Base-by-base conservation (phyloP, 1,140 invertebrate genomes). In the Dinoponera quadriceps region DNA sequence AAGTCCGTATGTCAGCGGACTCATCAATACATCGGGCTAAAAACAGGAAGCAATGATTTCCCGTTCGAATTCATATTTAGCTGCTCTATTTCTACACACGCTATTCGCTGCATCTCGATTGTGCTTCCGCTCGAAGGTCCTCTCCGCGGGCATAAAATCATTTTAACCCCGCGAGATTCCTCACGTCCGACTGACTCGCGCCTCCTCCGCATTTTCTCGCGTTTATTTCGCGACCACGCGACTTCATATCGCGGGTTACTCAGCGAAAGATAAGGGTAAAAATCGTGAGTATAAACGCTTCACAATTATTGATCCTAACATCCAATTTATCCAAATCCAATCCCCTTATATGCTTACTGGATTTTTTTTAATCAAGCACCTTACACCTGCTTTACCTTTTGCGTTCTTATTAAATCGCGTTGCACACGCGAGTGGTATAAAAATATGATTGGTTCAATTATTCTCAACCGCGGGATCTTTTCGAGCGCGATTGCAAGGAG, bases 161-260 rank as follows among this genome's bases (percentile, higher is more conserved):
- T n/a, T 20, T 77, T 54, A 77, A 66, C 74, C 65, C 51, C 60
- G 48, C n/a, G 49, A 77, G 66, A 66, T 62, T 54, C 54, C 48
- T 77, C 48, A 57, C 74, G 60, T 77, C 44, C 49, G 20, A 54
- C 73, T 65, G 44, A 66, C 74, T 77, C 66, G 38, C 44, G 62
- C 54, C 60, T 77, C 63, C 65, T 66, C 27, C 9, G 14, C 25
- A 48, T 51, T 38, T 48, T 7, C 20, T 77, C 29, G 14, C 62
- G 48, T 77, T 77, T 77, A 66, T 66, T 66, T 77, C 54, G n/a
- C 60, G 16, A 38, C 9, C 22, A 20, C 44, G 1, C 20, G 20
- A 77, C 38, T 66, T 48, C 48, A 54, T 44, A 54, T 16, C 14
- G 44, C 27, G 38, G 38, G 66, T 77, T 77, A 66, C 66, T 54